A percentile compares a stretch with the other conserved stretches of the same genome.
These are phyloP conservation scores for Leistus spinibarbis DNA, from an alignment of 2,888 invertebrate species.

Conservation along the genomic window DNA sequence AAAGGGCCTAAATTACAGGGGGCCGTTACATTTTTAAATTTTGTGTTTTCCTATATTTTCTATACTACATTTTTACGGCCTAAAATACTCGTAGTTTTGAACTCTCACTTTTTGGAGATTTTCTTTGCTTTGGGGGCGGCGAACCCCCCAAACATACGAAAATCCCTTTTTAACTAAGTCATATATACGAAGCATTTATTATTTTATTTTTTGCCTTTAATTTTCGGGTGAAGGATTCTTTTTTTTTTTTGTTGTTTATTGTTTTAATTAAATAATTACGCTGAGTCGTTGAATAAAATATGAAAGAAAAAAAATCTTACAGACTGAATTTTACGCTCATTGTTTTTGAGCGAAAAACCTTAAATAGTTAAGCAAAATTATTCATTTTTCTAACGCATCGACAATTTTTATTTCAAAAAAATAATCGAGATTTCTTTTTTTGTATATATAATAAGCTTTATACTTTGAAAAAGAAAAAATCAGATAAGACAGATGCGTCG, in stretches of 20 bases:
- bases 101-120: too few relatives aligned
- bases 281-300: not conserved
- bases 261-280: not conserved
- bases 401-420: constrained; percentile 25
- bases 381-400: constrained; percentile 31
- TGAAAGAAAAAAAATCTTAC: not conserved
- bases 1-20: not conserved
- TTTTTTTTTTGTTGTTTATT: not conserved
- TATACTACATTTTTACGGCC: not conserved
- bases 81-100: not conserved
- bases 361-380: not conserved
- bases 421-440: constrained; percentile 21
- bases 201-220: not conserved
- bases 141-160: not conserved
- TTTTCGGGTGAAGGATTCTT: not conserved
- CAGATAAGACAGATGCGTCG: not conserved
- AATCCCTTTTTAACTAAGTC: not conserved
- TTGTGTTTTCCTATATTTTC: not conserved
- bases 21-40: not conserved
- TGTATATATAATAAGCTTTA: constrained; percentile 33
- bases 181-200: not conserved
- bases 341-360: not conserved
- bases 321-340: not conserved
- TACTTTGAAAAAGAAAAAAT: constrained; percentile 20
- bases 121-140: too few relatives aligned